Evolutionary conservation across 2,113 vertebrate species (phyloP), one percentile per base, ranked within the genome.

Genomic region (Sprattus sprattus): DNA sequence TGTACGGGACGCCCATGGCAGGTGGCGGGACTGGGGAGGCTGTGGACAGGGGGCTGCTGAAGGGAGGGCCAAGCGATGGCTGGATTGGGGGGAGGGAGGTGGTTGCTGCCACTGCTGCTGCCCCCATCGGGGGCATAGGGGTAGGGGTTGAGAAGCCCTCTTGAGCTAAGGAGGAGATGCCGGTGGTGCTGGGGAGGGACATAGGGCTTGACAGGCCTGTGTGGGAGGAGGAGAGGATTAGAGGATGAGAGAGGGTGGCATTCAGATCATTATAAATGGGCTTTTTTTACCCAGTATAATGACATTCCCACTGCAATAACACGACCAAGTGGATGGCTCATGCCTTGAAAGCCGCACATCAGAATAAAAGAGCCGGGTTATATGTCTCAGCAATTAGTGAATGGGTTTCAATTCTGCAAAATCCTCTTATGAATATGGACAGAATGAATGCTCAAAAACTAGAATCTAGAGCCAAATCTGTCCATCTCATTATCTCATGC

Each of bases 151-250:
- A 11, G 45, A 93, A 93, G 0, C 87, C 71, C 0, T 90, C 86
- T 0, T 94, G 87, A 6, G 93, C 86, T 49, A 95, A 88, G 44
- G 89, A 85, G 44, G 92, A 91, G 45, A 91, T 0, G 0, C 91
- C 71, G 0, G 94, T 88, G 3, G 84, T 82, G 80, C 82, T 81
- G 0, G 87, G 82, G 28, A 84, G 82, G 16, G 92, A 84, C 54
- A 94, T 87, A 0, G 95, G 89, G 89, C 87, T 92, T 4, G 94
- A 86, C 45, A 93, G 84, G 81, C 90, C 95, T 96, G 83, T 1
- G 88, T 2, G 25, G 64, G 64, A 28, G 64, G 25, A 28, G 84
- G 11, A 52, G 28, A 6, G 28, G 82, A 82, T 7, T 39, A 71
- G 64, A 25, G 25, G 8, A 71, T 1, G 28, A 32, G n/a, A 71